A percentile compares a stretch with the other conserved stretches of the same genome.
phyloP scores from a whole-genome alignment of 2,797 vertebrate species.

The Lagodon rhomboides region DNA sequence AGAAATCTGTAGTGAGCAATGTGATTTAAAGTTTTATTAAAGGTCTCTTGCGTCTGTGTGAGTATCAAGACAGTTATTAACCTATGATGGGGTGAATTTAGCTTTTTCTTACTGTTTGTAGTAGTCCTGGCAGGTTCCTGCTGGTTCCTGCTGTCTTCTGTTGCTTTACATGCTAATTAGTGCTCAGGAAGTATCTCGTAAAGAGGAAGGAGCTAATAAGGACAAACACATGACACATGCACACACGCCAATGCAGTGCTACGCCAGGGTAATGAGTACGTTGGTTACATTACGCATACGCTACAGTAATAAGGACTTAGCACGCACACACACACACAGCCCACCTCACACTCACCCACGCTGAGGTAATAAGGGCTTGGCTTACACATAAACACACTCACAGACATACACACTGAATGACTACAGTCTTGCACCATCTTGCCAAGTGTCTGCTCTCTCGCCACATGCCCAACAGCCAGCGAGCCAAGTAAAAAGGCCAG shows the following conservation, averaged over 20 bases:
- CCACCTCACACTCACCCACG: constrained; percentile 58
- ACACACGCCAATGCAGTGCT: constrained; percentile 24
- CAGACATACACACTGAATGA: constrained; percentile 44
- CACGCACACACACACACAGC: constrained; percentile 49
- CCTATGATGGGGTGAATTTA: constrained; percentile 10
- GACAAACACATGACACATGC: constrained; percentile 22
- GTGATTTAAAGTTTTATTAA: neutral
- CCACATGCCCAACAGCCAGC: constrained; percentile 30
- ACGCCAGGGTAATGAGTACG: constrained; percentile 59
- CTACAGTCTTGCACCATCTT: constrained; percentile 51
- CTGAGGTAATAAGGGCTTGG: constrained; percentile 70
- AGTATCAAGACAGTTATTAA: constrained; percentile 4
- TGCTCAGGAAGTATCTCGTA: constrained; percentile 44
- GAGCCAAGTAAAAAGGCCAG: constrained; percentile 21
- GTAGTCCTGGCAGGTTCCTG: neutral
- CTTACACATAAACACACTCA: constrained; percentile 57
- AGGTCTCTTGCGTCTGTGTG: neutral
- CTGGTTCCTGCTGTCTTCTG: constrained; percentile 19
- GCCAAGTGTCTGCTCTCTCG: constrained; percentile 65
- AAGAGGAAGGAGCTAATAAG: constrained; percentile 37
- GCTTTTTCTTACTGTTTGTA: constrained; percentile 22
- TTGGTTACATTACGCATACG: constrained; percentile 64
- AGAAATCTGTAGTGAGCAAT: neutral
- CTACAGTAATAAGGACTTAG: constrained; percentile 67
- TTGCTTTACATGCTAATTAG: constrained; percentile 42